Evolutionary conservation across 2,888 invertebrate genomes (phyloP), one percentile per base, ranked within the genome.

Genomic region (Calameuta idolon): DNA sequence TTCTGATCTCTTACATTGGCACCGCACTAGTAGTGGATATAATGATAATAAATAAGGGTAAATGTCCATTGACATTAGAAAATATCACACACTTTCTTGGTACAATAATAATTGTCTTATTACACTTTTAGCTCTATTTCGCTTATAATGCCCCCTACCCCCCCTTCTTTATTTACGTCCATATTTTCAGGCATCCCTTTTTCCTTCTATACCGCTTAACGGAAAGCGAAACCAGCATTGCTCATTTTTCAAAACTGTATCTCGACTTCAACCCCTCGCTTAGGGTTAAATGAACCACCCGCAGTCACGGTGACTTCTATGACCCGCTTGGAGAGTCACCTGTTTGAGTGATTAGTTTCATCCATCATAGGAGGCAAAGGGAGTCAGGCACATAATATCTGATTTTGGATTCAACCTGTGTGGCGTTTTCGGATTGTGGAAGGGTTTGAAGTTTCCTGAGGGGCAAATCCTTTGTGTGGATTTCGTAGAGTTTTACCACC

Each of bases 321-420:
- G 79, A 80, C 79, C 74, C 75, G 37, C 71, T 79, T 77, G 71
- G 71, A 68, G 69, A 77, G 79, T 83, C 81, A 83, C 81, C 83
- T 81, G 81, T 74, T 84, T 88, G 86, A 87, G 80, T 83, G 86
- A 89, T 89, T 87, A 83, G 85, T 88, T 88, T 84, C 87, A 89
- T 89, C 87, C 84, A 87, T 89, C 88, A 88, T 80, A 80, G 77
- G 74, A 69, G 74, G 81, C 79, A 77, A 77, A 80, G 82, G 78
- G 80, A 85, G 80, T 81, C 79, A 79, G 79, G 69, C 34, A 79
- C 81, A 81, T 83, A 81, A 82, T 86, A 86, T 87, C 86, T 86
- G 87, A 86, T 86, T 80, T 83, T 79, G 80, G 76, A 74, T 75
- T 83, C 87, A 78, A 86, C 85, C 80, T 86, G 87, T 87, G 87